A percentile compares a stretch with the other conserved stretches of the same genome.
Evolutionary conservation across 2,797 vertebrate species (phyloP).

Genomic region (Diceros bicornis): DNA sequence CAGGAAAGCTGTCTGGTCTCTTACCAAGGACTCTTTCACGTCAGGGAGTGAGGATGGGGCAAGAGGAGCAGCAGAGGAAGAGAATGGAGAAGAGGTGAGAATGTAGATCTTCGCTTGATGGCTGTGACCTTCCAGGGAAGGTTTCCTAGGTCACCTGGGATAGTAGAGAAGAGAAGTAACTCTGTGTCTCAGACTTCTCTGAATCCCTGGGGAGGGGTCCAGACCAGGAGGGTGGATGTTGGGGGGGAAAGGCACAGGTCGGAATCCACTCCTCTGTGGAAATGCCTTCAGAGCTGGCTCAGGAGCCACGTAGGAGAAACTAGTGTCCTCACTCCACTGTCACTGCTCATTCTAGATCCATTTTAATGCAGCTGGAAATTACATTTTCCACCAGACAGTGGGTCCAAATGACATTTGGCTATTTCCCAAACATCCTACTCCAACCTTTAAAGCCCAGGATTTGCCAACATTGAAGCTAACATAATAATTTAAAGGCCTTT

Average conservation of each 20-base stretch:
- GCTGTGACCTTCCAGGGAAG: background rate
- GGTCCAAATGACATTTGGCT: background rate
- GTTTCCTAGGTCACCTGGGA: background rate
- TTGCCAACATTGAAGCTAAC: background rate
- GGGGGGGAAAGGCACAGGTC: background rate
- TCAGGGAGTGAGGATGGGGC: background rate
- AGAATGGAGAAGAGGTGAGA: background rate
- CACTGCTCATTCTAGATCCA: background rate
- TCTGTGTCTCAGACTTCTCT: background rate
- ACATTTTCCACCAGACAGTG: background rate
- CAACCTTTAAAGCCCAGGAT: background rate
- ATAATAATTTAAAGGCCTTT: constrained; percentile 39
- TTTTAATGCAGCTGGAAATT: background rate
- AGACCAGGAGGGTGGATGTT: background rate
- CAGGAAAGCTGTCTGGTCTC: background rate
- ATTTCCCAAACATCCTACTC: constrained; percentile 11
- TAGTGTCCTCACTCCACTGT: background rate
- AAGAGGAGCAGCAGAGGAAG: background rate
- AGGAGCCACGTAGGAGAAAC: background rate
- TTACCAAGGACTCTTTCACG: background rate
- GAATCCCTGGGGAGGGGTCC: background rate
- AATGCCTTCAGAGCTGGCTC: background rate
- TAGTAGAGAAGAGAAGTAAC: background rate
- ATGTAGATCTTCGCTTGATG: background rate
- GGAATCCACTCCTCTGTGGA: background rate